A percentile compares a stretch with the other conserved stretches of the same genome.
Evolutionary conservation across 2,797 vertebrate species (phyloP).

Genomic region (Hipposideros larvatus): DNA sequence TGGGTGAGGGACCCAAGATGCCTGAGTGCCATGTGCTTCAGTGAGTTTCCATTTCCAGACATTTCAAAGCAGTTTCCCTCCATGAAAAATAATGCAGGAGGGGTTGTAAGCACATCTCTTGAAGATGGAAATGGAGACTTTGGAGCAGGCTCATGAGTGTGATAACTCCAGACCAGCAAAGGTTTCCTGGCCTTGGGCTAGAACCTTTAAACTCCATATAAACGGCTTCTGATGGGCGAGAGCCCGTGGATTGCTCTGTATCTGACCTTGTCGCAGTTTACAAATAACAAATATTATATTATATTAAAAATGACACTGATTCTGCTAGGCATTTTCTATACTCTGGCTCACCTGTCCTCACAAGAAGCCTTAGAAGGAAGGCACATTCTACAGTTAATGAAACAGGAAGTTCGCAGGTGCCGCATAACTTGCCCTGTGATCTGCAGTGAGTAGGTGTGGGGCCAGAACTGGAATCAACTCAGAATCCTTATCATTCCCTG

Average conservation of each 20-base stretch:
- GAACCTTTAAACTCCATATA: neutral
- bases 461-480: neutral
- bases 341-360: neutral
- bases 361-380: neutral
- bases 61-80: neutral
- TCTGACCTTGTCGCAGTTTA: neutral
- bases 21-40: rapidly evolving
- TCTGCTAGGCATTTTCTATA: neutral
- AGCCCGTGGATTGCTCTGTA: neutral
- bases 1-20: neutral
- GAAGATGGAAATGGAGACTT: neutral
- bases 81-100: neutral
- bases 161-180: rapidly evolving
- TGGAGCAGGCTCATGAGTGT: neutral
- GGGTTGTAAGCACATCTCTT: neutral
- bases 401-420: neutral
- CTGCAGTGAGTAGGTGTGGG: neutral
- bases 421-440: neutral
- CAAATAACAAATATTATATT: neutral
- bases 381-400: neutral
- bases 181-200: neutral
- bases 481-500: neutral
- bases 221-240: rapidly evolving
- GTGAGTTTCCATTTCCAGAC: too few relatives aligned
- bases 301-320: neutral